Evolutionary conservation across 2,113 vertebrate species (phyloP), one percentile per base, ranked within the genome.

Genomic region (Phrynosoma blainvillii): DNA sequence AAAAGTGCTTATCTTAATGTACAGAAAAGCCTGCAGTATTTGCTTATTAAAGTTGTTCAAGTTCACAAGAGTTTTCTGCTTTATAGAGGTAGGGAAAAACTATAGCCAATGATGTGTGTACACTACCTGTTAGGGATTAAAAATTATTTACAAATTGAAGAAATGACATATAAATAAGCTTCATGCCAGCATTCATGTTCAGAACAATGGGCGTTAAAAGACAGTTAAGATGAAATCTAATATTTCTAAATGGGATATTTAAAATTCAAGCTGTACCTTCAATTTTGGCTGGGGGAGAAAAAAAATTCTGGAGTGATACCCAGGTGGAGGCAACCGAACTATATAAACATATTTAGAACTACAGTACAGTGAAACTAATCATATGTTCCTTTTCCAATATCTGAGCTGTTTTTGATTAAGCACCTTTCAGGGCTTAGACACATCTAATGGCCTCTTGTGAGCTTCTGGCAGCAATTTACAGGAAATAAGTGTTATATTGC

Each of bases 381-480:
- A 0, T 30, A 20, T 0, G 1, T 36, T 14, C 6, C 87, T 47
- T 73, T 20, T 56, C 54, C 70, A 3, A 23, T 79, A 87, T 21
- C 73, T 36, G 90, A 79, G 9, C 0, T 0, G 0, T 65, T 84
- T 85, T 83, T 90, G 21, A 9, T 0, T 16, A 77, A 86, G 59
- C 68, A 59, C 71, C 86, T 7, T 20, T 91, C 85, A 73, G 87
- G 90, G 77, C 20, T 1, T n/a, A 95, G 83, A 36, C 86, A 92
- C 89, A 94, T 96, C 93, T 95, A 82, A 89, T 62, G 5, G 87
- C 88, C 78, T 87, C 27, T 0, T 18, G 71, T 88, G 18, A 82
- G 91, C 90, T 87, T 84, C 84, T 93, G 30, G 79, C 89, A 62
- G 89, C 85, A 76, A 82, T 93, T 42, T 66, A 91, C 91, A 94